Evolutionary conservation across 2,113 vertebrate species (phyloP), one percentile per base, ranked within the genome.

Genomic region (Calypte anna): DNA sequence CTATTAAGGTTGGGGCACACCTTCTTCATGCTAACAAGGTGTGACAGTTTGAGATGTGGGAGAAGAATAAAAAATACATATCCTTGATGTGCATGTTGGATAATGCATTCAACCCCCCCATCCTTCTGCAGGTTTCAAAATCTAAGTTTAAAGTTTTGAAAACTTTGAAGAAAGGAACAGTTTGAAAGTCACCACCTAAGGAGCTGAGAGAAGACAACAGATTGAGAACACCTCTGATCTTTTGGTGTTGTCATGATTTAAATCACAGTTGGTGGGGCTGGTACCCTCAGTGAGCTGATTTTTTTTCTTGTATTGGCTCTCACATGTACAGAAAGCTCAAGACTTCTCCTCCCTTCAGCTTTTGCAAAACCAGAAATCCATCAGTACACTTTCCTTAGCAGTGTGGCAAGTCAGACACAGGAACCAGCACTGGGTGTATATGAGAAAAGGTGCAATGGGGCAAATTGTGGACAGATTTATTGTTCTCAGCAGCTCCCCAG

Each of bases 121-220:
- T 8, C 27, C 30, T 44, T 55, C 28, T 53, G 36, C 48, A 72
- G 12, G 10, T 15, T 88, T 77, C 46, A 28, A 77, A 73, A 69
- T 0, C 4, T 15, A 40, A 46, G 12, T 23, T 0, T 22, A 4
- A 64, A 36, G 13, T n/a, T 38, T 43, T 1, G 1, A 72, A 44
- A 76, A 43, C 17, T 51, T 38, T 31, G 44, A 40, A 14, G n/a
- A 36, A 48, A 70, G 7, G 14, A 54, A 7, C 25, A 25, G 1
- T 6, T 66, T 33, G 46, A 62, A 57, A 24, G 9, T 19, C 18
- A 59, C 5, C 16, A 48, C 7, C 6, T 28, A 9, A 55, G 8
- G 8, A 23, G 3, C 14, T 66, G 10, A 25, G 50, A 55, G 44
- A 40, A 28, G 66, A 22, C 4, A 51, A 7, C 40, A n/a, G 6